Evolutionary conservation across 2,113 vertebrate species (phyloP), one percentile per base, ranked within the genome.

Genomic region (Calidris pygmaea): DNA sequence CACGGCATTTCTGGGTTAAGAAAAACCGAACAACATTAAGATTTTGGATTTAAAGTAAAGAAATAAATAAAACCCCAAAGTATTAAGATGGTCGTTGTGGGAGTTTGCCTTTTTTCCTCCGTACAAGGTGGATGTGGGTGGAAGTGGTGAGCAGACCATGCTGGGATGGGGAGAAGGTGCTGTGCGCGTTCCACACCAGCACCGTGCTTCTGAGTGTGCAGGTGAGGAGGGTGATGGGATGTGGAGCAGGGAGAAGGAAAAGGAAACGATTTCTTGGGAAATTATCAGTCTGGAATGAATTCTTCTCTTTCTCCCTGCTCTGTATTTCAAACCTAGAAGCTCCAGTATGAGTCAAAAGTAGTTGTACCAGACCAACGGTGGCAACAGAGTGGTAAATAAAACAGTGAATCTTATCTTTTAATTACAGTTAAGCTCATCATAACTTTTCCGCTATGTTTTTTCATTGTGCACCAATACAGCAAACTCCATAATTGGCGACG

Each of bases 321-420:
- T 29, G 7, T 34, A 20, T 71, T 67, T 77, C 32, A n/a, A 68
- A 60, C 13, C 24, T 18, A 26, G 63, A n/a, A 94, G 18, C 22
- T 74, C 24, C 26, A 41, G 15, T 9, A 13, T 5, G 47, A 32
- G 16, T 37, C 39, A 63, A 56, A 93, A 67, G 27, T 34, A 29
- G 26, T 18, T 3, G 1, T 16, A 48, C 8, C 21, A 67, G 26
- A 27, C 2, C 32, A 73, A 59, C 0, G 1, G 37, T 66, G 65
- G 29, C 52, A 77, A 34, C 26, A 53, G 41, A 66, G 32, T 6
- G 19, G 8, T 14, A 86, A 52, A 72, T 34, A 43, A 75, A 74
- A 43, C 0, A 32, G 8, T 4, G 32, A 84, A 19, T 35, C 41
- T 87, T 68, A 6, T 22, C 18, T 67, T 37, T 43, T 24, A 47